Evolutionary conservation across 2,888 invertebrate genomes (phyloP).

Genomic region (Amphipoea lucens): DNA sequence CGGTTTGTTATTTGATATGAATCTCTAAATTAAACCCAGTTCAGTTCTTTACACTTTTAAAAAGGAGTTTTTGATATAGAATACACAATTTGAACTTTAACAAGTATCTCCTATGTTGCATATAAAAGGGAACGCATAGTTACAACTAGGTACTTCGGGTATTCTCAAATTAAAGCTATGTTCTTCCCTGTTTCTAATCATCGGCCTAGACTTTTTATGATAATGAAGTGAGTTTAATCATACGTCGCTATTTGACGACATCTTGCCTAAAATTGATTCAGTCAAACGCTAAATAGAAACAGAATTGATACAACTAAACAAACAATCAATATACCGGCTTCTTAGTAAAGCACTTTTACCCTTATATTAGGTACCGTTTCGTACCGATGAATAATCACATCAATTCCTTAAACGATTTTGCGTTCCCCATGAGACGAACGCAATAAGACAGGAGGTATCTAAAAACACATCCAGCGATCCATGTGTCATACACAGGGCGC

Average conservation of each 20-base stretch:
- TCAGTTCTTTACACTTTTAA: conserved; percentile 5
- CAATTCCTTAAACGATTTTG: conserved; percentile 10
- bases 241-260: neutral
- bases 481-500: neutral
- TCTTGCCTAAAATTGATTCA: neutral
- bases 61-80: neutral
- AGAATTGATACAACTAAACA: neutral
- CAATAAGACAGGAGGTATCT: conserved; percentile 6
- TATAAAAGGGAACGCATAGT: neutral
- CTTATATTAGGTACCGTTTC: neutral
- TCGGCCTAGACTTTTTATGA: neutral
- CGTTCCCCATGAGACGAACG: conserved; percentile 3
- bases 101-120: neutral
- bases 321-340: neutral
- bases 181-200: neutral
- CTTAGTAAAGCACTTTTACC: neutral
- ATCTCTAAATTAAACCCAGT: conserved; percentile 9
- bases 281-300: neutral
- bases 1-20: conserved; percentile 20
- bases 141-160: neutral
- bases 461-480: conserved; percentile 10
- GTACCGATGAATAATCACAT: conserved; percentile 29
- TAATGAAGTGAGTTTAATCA: neutral
- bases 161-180: neutral
- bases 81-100: neutral